Base-by-base conservation (phyloP, 2,797 vertebrate species). In the Enoplosus armatus region DNA sequence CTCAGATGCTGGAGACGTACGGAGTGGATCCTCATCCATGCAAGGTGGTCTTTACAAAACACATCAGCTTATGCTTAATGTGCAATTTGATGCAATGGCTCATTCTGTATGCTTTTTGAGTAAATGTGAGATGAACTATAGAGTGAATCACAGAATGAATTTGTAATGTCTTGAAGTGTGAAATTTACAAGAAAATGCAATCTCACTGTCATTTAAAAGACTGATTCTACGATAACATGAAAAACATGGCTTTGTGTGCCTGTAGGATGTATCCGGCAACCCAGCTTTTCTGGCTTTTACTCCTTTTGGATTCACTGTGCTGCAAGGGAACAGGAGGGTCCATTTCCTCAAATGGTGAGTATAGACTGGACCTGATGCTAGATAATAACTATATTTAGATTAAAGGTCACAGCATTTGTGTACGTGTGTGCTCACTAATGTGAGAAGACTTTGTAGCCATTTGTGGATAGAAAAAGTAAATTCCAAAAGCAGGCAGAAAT, bases 341-440 rank as follows among this genome's bases (percentile, higher is more conserved):
- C 98, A 99, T 91, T 97, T 99, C 90, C 98, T 99, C 86, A 99
- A 97, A 86, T 99, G 98, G 98, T 99, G 93, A 97, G 96, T 64
- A 12, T 18, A 73, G 27, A 78, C 5, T 41, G 15, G 6, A 50
- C 15, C 27, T 6, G 2, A 43, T 14, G 16, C 8, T n/a, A 20
- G 6, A 43, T 55, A 20, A 54, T 12, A 35, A 48, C 18, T 11
- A 55, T 39, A 22, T 58, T 61, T 24, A 66, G 26, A 72, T 72
- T 0, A 61, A 70, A 51, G 14, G 22, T 16, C 22, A 31, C 11
- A 37, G 6, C 18, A 33, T 50, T 20, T 45, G 12, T 51, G 35
- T 16, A 33, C 27, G 29, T 59, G 24, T 15, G 8, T 6, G 12
- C 7, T 14, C 18, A 55, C 26, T 9, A 55, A n/a, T n/a, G 18